Evolutionary conservation across 2,888 invertebrate species (phyloP).

Genomic region (Melieria omissa): DNA sequence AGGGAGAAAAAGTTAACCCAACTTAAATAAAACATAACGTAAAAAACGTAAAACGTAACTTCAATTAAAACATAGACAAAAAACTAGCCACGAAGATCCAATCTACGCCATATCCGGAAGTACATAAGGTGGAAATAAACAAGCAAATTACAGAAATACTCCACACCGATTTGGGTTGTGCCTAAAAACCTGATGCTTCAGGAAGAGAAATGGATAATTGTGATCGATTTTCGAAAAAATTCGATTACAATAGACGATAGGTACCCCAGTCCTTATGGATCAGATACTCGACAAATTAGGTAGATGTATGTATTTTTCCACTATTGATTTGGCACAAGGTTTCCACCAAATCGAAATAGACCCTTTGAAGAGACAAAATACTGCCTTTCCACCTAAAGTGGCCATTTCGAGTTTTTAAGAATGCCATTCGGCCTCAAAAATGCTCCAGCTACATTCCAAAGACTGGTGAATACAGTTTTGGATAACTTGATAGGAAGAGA

Average conservation of each 20-base stretch:
- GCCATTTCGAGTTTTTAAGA: constrained; percentile 42
- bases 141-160: constrained; percentile 25
- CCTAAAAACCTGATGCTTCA: constrained; percentile 29
- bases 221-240: constrained; percentile 37
- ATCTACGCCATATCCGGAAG: constrained; percentile 21
- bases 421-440: constrained; percentile 45
- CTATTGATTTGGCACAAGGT: too few species aligned
- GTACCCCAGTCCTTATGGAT: constrained; percentile 32
- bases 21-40: too few species aligned
- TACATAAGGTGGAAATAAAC: constrained; percentile 11
- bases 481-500: constrained; percentile 44
- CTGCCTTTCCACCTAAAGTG: constrained; percentile 42
- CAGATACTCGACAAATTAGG: constrained; percentile 13
- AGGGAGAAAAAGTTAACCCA: constrained; percentile 2
- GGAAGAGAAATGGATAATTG: constrained; percentile 35
- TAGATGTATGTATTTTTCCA: constrained; percentile 34
- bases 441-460: constrained; percentile 40
- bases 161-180: too few species aligned
- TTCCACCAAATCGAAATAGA: constrained; percentile 51
- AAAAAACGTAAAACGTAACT: too few species aligned
- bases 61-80: constrained; percentile 20
- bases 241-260: constrained; percentile 29
- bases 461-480: constrained; percentile 49
- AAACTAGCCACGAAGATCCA: constrained; percentile 15
- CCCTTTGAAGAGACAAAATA: constrained; percentile 41